phyloP scores from a whole-genome alignment of 2,888 invertebrate genomes.

The Diachrysia chrysitis region DNA sequence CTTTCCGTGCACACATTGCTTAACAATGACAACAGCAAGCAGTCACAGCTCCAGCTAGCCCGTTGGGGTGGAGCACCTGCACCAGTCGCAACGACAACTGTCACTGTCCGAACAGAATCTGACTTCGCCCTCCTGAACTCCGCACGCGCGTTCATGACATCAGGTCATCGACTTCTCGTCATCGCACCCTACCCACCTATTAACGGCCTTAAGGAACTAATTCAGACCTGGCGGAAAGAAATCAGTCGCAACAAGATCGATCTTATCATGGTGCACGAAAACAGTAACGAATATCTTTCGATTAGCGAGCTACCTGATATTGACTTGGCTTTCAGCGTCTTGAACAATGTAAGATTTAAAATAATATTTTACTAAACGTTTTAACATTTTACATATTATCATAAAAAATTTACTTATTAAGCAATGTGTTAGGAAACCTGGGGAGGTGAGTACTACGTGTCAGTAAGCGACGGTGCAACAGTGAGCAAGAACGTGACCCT shows the following conservation, averaged over 20 bases:
- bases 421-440: conserved; percentile 55
- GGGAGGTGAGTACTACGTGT: conserved; percentile 64
- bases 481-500: conserved; percentile 44
- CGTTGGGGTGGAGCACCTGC: conserved; percentile 42
- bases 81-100: conserved; percentile 35
- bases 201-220: conserved; percentile 53
- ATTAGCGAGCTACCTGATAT: conserved; percentile 37
- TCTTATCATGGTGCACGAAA: conserved; percentile 48
- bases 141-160: conserved; percentile 37
- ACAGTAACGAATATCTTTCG: conserved; percentile 29
- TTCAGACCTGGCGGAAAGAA: conserved; percentile 59
- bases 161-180: conserved; percentile 52
- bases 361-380: too few species aligned
- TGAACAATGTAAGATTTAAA: conserved; percentile 50
- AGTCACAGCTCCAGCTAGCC: conserved; percentile 47
- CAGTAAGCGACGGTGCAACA: conserved; percentile 34
- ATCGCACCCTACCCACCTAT: conserved; percentile 57
- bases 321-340: conserved; percentile 52
- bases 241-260: conserved; percentile 47
- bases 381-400: too few species aligned
- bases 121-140: conserved; percentile 52
- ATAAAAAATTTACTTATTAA: conserved; percentile 33
- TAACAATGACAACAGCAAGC: conserved; percentile 22
- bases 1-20: conserved; percentile 33
- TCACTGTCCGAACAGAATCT: conserved; percentile 48